Percentiles rank a stretch among this genome's conserved stretches.
phyloP scores from a whole-genome alignment of 2,797 vertebrate genomes.

The Allenopithecus nigroviridis region DNA sequence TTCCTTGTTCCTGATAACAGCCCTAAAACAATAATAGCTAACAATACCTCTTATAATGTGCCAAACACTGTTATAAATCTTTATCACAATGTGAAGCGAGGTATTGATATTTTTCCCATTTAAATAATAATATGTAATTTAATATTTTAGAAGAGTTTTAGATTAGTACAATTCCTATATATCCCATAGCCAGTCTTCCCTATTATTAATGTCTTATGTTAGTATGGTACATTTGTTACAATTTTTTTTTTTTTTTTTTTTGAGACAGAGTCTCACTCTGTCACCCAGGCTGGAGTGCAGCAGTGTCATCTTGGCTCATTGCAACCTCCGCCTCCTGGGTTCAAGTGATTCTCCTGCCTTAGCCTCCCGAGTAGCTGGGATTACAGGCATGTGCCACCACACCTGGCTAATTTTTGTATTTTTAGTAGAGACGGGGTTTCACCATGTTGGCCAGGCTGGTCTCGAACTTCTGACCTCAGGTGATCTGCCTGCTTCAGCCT shows the following conservation, averaged over 20 bases:
- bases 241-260: background rate
- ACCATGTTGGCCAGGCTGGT: background rate
- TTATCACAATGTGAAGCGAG: background rate
- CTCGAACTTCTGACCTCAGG: background rate
- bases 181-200: background rate
- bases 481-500: background rate
- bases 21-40: background rate
- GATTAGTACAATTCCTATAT: background rate
- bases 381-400: background rate
- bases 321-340: background rate
- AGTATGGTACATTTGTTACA: background rate
- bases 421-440: background rate
- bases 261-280: background rate
- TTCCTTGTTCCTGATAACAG: background rate
- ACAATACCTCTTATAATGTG: background rate
- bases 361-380: background rate
- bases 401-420: background rate
- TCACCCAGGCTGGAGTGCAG: background rate
- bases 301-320: background rate
- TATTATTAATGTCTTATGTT: background rate
- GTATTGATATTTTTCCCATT: background rate
- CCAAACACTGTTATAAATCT: background rate
- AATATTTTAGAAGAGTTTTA: slow-evolving; percentile 31
- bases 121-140: background rate
- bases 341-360: background rate